A percentile compares a stretch with the other conserved stretches of the same genome.
Evolutionary conservation across 2,113 vertebrate genomes (phyloP).

Genomic region (Rhinoderma darwinii): DNA sequence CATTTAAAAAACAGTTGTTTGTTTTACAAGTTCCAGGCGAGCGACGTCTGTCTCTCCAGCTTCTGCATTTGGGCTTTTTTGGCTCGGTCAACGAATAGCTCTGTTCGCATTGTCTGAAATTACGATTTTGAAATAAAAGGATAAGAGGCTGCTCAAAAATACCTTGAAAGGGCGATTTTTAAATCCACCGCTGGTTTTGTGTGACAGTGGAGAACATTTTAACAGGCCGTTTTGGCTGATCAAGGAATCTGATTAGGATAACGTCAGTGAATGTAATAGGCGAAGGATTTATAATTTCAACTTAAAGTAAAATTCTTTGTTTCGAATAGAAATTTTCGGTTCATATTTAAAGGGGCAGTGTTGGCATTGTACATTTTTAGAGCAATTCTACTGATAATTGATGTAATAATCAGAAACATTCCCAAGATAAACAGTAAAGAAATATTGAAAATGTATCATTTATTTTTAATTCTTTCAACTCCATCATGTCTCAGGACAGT

Average conservation of each 20-base stretch:
- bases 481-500: too few species aligned
- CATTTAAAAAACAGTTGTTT: slow-evolving; percentile 21
- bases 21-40: not conserved
- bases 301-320: not conserved
- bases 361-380: too few species aligned
- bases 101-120: not conserved
- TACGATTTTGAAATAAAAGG: not conserved
- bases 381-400: too few species aligned
- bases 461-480: too few species aligned
- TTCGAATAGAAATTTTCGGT: not conserved
- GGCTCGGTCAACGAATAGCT: not conserved
- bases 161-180: not conserved
- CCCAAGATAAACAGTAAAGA: too few species aligned
- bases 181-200: not conserved
- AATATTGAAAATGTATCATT: too few species aligned
- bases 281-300: not conserved
- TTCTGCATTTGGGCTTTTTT: not conserved
- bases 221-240: not conserved
- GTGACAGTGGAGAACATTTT: not conserved
- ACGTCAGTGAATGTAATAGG: not conserved
- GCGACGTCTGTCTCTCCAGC: not conserved
- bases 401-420: too few species aligned
- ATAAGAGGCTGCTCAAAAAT: not conserved
- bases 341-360: not conserved
- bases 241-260: not conserved